Conservation (phyloP, 35 echinoderm and acorn worm genomes). For the Holothuria glaberrima region DNA sequence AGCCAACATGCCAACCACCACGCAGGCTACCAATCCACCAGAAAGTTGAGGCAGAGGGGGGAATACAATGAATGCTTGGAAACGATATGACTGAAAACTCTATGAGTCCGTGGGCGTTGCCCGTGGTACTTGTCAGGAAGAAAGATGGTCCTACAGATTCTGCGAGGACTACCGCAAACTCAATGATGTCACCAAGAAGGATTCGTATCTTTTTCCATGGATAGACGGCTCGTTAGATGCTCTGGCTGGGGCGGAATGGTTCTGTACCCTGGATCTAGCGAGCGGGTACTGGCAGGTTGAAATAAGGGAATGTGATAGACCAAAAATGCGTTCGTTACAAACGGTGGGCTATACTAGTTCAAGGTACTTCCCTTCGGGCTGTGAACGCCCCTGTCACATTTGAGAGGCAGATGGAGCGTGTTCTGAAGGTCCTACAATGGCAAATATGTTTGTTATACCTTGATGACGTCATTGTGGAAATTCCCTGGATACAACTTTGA, state of each 20-base stretch:
- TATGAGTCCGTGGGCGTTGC: slow-evolving; percentile 64
- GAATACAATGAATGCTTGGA: slow-evolving; percentile 56
- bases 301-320: slow-evolving; percentile 8
- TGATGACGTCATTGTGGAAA: slow-evolving; percentile 69
- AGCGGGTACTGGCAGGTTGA: slow-evolving; percentile 78
- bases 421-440: slow-evolving; percentile 58
- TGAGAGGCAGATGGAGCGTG: slow-evolving; percentile 67
- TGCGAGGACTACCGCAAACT: slow-evolving; percentile 72
- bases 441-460: slow-evolving; percentile 54
- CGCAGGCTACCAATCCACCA: slow-evolving; percentile 52
- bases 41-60: slow-evolving; percentile 40
- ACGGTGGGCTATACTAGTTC: slow-evolving; percentile 19
- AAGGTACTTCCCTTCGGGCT: slow-evolving; percentile 63
- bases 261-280: slow-evolving; percentile 74
- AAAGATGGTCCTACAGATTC: slow-evolving; percentile 74
- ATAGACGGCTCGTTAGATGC: slow-evolving; percentile 74
- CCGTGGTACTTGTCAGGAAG: slow-evolving; percentile 72
- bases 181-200: slow-evolving; percentile 59
- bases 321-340: slow-evolving; percentile 43
- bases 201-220: slow-evolving; percentile 49
- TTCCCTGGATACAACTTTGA: slow-evolving; percentile 15
- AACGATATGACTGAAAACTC: slow-evolving; percentile 59
- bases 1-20: slow-evolving; percentile 53
- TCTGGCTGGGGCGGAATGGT: slow-evolving; percentile 61
- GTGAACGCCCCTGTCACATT: slow-evolving; percentile 62